These are phyloP conservation scores for Brachionus paranguensis DNA, from an alignment of 1,140 invertebrate species.

Conservation along the genomic window DNA sequence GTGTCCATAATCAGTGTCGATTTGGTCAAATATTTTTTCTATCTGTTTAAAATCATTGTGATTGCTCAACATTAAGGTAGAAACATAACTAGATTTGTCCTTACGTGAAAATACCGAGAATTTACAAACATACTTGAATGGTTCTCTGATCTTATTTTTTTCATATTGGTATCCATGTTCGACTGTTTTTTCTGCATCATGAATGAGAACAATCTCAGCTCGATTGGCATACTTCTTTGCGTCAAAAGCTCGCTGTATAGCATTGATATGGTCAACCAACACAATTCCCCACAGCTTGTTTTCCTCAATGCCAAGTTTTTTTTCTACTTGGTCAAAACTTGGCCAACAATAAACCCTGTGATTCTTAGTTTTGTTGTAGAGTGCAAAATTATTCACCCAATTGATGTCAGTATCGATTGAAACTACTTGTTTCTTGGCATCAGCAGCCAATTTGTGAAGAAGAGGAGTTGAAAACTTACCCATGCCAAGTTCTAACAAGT, in stretches of 20 bases:
- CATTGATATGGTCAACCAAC: constrained; percentile 9
- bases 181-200: constrained; percentile 14
- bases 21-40: background rate
- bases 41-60: background rate
- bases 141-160: background rate
- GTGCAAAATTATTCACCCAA: constrained; percentile 18
- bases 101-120: background rate
- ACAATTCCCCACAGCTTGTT: constrained; percentile 1
- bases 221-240: background rate
- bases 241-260: background rate
- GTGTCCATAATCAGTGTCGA: background rate
- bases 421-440: background rate
- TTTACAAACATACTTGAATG: constrained; percentile 7
- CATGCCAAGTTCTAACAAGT: constrained; percentile 1
- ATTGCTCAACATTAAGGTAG: background rate
- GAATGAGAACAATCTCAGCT: constrained; percentile 3
- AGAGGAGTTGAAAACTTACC: constrained; percentile 9
- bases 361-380: background rate
- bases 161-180: constrained; percentile 27
- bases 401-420: background rate
- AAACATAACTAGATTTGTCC: background rate
- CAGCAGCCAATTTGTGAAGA: background rate
- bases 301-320: background rate
- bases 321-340: background rate
- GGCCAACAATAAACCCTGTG: background rate